Conservation (phyloP, 2,797 vertebrate genomes). For the Lutjanus argentimaculatus region DNA sequence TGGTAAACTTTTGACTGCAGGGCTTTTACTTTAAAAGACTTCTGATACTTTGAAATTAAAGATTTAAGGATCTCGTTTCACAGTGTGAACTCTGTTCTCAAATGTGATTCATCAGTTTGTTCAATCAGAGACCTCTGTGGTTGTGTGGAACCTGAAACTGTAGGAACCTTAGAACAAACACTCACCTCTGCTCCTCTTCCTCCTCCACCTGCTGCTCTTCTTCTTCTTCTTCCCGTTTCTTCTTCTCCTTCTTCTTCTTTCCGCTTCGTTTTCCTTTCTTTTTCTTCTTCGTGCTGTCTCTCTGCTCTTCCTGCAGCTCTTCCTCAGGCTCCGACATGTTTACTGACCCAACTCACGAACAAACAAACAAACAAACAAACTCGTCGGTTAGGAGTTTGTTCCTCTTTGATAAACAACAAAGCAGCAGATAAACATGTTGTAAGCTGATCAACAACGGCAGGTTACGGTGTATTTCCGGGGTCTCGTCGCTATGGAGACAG, state of each 20-base stretch:
- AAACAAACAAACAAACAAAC: constrained; percentile 11
- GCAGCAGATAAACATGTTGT: constrained; percentile 18
- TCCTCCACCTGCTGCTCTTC: constrained; percentile 9
- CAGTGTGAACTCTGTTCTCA: not conserved
- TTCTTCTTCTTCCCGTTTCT: constrained; percentile 24
- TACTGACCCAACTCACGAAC: not conserved
- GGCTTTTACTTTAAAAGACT: constrained; percentile 40
- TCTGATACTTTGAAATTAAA: not conserved
- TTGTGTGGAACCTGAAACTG: not conserved
- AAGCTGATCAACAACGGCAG: constrained; percentile 46
- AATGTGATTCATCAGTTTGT: not conserved
- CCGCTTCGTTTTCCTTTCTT: constrained; percentile 34
- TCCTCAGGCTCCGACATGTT: constrained; percentile 67
- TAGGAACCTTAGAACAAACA: constrained; percentile 13
- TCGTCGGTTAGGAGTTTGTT: not conserved
- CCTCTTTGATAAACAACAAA: constrained; percentile 35
- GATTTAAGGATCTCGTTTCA: not conserved
- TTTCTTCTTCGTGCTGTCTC: constrained; percentile 44
- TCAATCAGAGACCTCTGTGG: not conserved
- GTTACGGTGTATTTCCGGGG: constrained; percentile 69
- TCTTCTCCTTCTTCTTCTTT: constrained; percentile 35
- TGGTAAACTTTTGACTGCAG: not conserved
- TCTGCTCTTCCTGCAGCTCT: constrained; percentile 29
- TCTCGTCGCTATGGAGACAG: constrained; percentile 71
- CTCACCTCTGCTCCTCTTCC: constrained; percentile 62